Conservation (phyloP, 2,797 vertebrate genomes). For the Sebastes iracundus region DNA sequence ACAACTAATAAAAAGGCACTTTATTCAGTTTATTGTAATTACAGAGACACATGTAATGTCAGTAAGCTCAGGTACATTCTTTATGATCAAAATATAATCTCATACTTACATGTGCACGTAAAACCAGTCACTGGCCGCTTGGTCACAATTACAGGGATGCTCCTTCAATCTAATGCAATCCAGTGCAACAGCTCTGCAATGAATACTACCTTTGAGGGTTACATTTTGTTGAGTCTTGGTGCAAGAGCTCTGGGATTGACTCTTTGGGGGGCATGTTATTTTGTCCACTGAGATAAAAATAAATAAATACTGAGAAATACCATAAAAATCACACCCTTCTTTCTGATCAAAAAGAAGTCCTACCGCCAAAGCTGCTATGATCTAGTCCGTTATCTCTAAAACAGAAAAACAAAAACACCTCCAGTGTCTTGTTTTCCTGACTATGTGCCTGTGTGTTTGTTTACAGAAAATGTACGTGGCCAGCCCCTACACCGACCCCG, state of each 20-base stretch:
- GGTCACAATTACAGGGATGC: neutral
- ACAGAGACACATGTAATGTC: neutral
- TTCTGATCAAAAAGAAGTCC: neutral
- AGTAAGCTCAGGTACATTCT: neutral
- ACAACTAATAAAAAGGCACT: conserved; percentile 34
- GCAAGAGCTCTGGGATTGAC: neutral
- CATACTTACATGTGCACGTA: neutral
- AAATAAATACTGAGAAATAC: neutral
- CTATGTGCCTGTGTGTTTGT: conserved; percentile 38
- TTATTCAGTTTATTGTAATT: conserved; percentile 1
- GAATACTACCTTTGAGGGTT: neutral
- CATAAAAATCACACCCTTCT: neutral
- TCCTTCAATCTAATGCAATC: conserved; percentile 21
- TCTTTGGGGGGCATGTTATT: neutral
- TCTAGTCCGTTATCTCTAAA: neutral
- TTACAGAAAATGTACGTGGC: conserved; percentile 91
- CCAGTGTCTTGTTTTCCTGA: neutral
- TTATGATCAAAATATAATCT: neutral
- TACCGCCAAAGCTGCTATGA: neutral
- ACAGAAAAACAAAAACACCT: neutral
- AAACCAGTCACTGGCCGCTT: neutral
- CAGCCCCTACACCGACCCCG: conserved; percentile 93
- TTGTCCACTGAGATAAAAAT: neutral
- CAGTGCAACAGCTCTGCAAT: conserved; percentile 3
- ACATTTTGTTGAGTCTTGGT: neutral